Evolutionary conservation across 2,113 vertebrate species (phyloP).

Genomic region (Poeciliopsis turrubarensis): DNA sequence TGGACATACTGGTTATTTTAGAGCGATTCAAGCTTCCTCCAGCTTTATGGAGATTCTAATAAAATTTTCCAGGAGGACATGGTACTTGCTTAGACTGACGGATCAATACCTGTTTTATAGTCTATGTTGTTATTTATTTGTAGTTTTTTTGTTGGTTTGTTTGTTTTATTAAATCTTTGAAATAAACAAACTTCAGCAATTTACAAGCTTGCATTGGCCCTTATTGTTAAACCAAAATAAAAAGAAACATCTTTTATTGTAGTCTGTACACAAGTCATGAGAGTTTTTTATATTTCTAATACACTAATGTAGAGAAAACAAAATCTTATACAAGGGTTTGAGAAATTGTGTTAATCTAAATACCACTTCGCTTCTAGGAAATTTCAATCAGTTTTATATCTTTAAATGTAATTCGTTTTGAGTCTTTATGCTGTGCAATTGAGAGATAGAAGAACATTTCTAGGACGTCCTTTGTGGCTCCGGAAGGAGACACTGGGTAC

Average conservation of each 20-base stretch:
- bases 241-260: not conserved
- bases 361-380: not conserved
- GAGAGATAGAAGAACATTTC: not conserved
- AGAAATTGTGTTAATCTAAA: not conserved
- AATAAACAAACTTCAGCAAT: too few species aligned
- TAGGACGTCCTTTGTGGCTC: slow-evolving; percentile 5
- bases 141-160: too few species aligned
- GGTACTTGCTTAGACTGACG: too few species aligned
- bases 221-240: not conserved
- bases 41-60: too few species aligned
- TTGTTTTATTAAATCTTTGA: too few species aligned
- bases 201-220: too few species aligned
- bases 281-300: not conserved
- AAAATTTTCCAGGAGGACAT: too few species aligned
- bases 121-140: too few species aligned
- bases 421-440: not conserved
- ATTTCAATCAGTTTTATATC: not conserved
- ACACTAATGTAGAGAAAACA: not conserved
- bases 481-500: not conserved
- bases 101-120: too few species aligned
- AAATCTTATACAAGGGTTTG: too few species aligned
- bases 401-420: slow-evolving; percentile 4
- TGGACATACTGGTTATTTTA: too few species aligned
- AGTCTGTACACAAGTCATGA: not conserved
- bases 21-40: too few species aligned